Evolutionary conservation across 2,797 vertebrate genomes (phyloP), one percentile per base, ranked within the genome.

Genomic region (Xenopus petersii): DNA sequence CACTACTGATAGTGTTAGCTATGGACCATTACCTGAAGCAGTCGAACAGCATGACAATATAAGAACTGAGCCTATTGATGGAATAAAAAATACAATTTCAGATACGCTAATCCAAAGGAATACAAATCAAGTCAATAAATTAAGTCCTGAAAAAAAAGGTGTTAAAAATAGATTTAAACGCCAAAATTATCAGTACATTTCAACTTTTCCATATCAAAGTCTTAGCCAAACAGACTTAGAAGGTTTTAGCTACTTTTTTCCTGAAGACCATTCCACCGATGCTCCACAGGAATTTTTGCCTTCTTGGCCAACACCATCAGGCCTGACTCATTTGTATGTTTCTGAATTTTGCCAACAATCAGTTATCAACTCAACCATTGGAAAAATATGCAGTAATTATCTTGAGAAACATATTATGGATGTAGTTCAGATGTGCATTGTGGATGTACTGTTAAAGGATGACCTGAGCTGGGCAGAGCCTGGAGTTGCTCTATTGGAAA

Each of bases 361-460:
- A 0, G 77, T 98, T 71, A 87, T 81, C 0, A 92, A 94, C 86
- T 96, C 96, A 0, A 93, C 90, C 77, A 80, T 93, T 13, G 94
- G 88, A 0, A 80, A 81, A 1, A 84, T 86, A 12, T 98, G 95
- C 42, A 30, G 83, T 1, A 69, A 61, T 36, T 89, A 95, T 11
- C 87, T 98, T 15, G 88, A 79, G 1, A 77, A 26, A 12, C 75
- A 79, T 0, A 0, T 89, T 0, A 81, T 87, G 0, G 79, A 84
- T 71, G 87, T 70, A 0, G 42, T 93, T 24, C 62, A 73, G 1
- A 95, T 96, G 89, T 98, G 95, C 1, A 62, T 95, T 5, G 82
- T 86, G 15, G 95, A 98, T 84, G 77, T 96, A 8, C 91, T 93
- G 79, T 84, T 95, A 67, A 98, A 98, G 81, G 95, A 95, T 13